A percentile compares a stretch with the other conserved stretches of the same genome.
These are phyloP conservation scores for Drosophila infuscata DNA, from an alignment of 2,888 invertebrate species.

Conservation along the genomic window DNA sequence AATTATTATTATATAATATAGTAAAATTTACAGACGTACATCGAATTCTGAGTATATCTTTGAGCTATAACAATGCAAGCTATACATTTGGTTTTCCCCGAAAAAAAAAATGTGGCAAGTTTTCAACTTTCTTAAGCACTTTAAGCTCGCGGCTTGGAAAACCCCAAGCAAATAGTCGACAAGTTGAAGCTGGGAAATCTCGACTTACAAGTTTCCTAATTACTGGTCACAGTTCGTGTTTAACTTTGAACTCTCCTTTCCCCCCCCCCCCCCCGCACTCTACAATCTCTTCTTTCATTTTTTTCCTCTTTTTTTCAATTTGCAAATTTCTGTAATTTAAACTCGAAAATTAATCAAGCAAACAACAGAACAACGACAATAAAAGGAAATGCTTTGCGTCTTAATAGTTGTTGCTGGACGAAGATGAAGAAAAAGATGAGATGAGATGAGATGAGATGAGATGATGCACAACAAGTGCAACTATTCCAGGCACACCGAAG, in stretches of 20 bases:
- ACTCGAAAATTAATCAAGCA: slow-evolving; percentile 38
- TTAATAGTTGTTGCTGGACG: slow-evolving; percentile 46
- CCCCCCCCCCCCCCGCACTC: background rate
- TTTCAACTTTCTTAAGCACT: slow-evolving; percentile 1
- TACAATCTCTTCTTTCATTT: background rate
- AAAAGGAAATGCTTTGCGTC: slow-evolving; percentile 24
- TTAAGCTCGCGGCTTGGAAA: background rate
- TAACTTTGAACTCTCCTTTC: too few species aligned
- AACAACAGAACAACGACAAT: slow-evolving; percentile 35
- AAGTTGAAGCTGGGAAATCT: slow-evolving; percentile 23
- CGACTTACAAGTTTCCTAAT: slow-evolving; percentile 51
- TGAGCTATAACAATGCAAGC: background rate
- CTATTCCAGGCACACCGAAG: background rate
- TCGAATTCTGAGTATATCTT: too few species aligned
- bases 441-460: slow-evolving; percentile 5
- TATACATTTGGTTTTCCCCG: background rate
- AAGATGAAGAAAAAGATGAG: slow-evolving; percentile 10
- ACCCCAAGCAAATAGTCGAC: slow-evolving; percentile 1
- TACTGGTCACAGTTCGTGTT: slow-evolving; percentile 41
- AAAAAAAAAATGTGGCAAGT: background rate
- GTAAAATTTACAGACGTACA: too few species aligned
- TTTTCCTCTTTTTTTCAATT: background rate
- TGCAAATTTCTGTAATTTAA: slow-evolving; percentile 9
- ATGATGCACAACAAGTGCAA: background rate
- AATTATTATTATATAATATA: background rate